Evolutionary conservation across 2,888 invertebrate species (phyloP).

Genomic region (Drosophila longiperda): DNA sequence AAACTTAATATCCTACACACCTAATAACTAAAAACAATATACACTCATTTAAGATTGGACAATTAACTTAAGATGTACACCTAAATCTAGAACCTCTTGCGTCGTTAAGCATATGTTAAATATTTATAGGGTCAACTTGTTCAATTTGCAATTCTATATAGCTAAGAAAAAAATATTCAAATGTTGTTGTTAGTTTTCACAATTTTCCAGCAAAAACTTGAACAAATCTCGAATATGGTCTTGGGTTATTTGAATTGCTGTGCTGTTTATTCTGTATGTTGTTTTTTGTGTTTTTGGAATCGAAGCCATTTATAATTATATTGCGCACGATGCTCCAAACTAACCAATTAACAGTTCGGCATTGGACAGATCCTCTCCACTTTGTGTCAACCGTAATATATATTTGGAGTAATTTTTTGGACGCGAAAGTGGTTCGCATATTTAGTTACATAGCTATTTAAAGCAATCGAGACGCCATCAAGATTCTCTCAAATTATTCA

Average conservation of each 20-base stretch:
- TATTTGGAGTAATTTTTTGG: constrained; percentile 27
- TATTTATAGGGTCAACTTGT: constrained; percentile 37
- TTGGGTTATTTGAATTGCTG: constrained; percentile 22
- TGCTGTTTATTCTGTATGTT: neutral
- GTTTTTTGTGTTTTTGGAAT: constrained; percentile 63
- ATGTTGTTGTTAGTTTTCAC: constrained; percentile 26
- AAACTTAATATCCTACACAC: constrained; percentile 66
- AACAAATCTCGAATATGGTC: constrained; percentile 66
- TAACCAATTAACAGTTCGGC: constrained; percentile 21
- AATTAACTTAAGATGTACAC: constrained; percentile 67
- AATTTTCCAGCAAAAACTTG: constrained; percentile 19
- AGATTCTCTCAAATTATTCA: constrained; percentile 62
- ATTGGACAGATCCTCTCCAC: constrained; percentile 14
- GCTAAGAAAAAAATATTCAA: constrained; percentile 23
- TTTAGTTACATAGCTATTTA: constrained; percentile 24
- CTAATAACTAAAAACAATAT: constrained; percentile 75
- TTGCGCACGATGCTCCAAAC: constrained; percentile 42
- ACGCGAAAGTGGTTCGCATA: constrained; percentile 47
- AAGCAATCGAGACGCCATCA: constrained; percentile 38
- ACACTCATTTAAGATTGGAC: constrained; percentile 63
- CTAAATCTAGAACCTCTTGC: constrained; percentile 79
- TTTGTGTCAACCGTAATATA: constrained; percentile 66
- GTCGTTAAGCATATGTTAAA: constrained; percentile 52
- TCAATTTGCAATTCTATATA: constrained; percentile 23
- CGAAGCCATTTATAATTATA: constrained; percentile 64